Conservation (phyloP, 2,113 vertebrate genomes). For the cattle (Bos taurus) region DNA sequence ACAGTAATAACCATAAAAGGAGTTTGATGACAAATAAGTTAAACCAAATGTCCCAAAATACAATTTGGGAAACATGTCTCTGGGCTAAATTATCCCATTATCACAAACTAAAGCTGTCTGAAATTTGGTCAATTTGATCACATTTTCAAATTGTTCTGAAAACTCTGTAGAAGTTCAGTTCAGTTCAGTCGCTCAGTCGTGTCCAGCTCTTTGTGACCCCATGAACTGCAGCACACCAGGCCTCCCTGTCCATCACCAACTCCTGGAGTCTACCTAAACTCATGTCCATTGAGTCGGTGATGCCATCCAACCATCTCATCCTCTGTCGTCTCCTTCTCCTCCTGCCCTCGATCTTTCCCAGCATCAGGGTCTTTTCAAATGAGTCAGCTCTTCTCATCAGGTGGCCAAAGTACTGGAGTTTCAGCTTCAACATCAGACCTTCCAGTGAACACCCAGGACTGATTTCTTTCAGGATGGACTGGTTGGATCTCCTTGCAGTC, state of each 20-base stretch:
- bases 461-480: background rate
- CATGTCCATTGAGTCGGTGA: background rate
- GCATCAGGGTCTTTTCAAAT: background rate
- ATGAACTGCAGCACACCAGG: background rate
- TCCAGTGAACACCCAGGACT: background rate
- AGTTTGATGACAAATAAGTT: background rate
- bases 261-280: background rate
- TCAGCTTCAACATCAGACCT: background rate
- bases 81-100: background rate
- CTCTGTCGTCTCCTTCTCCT: background rate
- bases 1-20: background rate
- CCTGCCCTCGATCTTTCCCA: background rate
- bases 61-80: background rate
- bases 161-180: background rate
- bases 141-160: slow-evolving; percentile 24
- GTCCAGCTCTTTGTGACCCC: background rate
- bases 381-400: background rate
- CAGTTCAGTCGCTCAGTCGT: background rate
- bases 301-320: background rate
- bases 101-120: background rate
- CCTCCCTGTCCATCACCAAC: background rate
- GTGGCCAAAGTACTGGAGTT: background rate
- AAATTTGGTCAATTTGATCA: background rate
- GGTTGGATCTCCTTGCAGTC: background rate
- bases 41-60: background rate